Evolutionary conservation across 2,113 vertebrate species (phyloP).

Genomic region (Apodemus speciosus): DNA sequence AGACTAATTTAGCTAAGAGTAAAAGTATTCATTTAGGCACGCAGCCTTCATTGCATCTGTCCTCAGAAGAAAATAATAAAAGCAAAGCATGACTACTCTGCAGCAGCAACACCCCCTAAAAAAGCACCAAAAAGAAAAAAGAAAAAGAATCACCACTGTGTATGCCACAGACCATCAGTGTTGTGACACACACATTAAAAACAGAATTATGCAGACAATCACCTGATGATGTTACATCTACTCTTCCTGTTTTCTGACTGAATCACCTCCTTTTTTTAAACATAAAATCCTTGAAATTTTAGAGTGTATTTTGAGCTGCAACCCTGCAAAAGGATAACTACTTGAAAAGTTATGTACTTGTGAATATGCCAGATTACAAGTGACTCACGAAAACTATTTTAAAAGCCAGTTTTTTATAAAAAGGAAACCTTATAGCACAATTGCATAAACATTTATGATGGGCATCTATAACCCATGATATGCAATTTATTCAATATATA

Average conservation of each 20-base stretch:
- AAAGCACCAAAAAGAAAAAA: not conserved
- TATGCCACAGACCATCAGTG: not conserved
- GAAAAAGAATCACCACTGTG: not conserved
- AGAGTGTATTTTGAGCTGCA: not conserved
- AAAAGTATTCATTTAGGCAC: conserved; percentile 70
- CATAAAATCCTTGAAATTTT: not conserved
- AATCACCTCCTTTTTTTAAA: not conserved
- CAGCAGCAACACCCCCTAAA: not conserved
- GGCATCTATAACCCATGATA: not conserved
- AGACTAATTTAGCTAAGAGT: conserved; percentile 71
- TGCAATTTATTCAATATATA: not conserved
- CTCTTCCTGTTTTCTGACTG: not conserved
- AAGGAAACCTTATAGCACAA: not conserved
- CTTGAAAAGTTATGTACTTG: not conserved
- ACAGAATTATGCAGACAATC: conserved; percentile 18
- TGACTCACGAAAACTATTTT: conserved; percentile 27
- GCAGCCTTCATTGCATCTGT: conserved; percentile 59
- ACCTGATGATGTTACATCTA: not conserved
- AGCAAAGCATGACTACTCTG: not conserved
- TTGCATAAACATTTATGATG: not conserved
- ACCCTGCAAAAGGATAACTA: not conserved
- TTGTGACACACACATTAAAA: conserved; percentile 9
- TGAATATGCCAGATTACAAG: conserved; percentile 1
- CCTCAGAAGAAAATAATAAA: conserved; percentile 53
- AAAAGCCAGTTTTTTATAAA: not conserved